Evolutionary conservation across 2,888 invertebrate genomes (phyloP), one percentile per base, ranked within the genome.

Genomic region (Harpalus rufipes): DNA sequence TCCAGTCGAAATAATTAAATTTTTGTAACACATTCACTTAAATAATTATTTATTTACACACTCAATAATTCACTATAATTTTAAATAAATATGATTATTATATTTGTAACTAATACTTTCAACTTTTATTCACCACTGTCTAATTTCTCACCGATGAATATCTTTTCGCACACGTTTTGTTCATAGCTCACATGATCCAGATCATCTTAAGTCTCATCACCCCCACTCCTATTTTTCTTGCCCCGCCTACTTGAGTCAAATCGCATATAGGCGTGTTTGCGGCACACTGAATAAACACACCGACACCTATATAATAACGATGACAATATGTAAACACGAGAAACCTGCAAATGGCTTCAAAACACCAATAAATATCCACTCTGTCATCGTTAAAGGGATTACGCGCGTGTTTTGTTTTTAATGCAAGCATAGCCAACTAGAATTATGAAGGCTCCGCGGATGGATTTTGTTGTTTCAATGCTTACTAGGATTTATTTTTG

Each of bases 281-380:
- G 78, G 78, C 65, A 84, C 41, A 21, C 78, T 84, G 78, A 78
- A 41, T 63, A 84, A 84, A 84, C 84, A 84, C 78, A 65, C 84
- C 63, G 78, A 72, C 79, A 86, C 85, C 86, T 84, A 86, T 87
- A 87, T 89, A 89, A 90, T 90, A 90, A 89, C 88, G 87, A 88
- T 89, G 90, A 90, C 90, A 90, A 89, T 90, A 88, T 89, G 88
- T 89, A 90, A 91, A 91, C 91, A 91, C 86, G 87, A 86, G 82
- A 58, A 72, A 44, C 72, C 72, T 81, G 81, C 78, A 79, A 83
- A 79, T 78, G 81, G 72, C 78, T 76, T 21, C 25, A 82, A 82
- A n/a, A 32, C 44, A 56, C 61, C 74, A 58, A 74, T 83, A 83
- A 83, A 83, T 83, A 74, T 76, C 16, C 58, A 25, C 44, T 41